Evolutionary conservation across 2,888 invertebrate species (phyloP).

Genomic region (Metallyticus violacea): DNA sequence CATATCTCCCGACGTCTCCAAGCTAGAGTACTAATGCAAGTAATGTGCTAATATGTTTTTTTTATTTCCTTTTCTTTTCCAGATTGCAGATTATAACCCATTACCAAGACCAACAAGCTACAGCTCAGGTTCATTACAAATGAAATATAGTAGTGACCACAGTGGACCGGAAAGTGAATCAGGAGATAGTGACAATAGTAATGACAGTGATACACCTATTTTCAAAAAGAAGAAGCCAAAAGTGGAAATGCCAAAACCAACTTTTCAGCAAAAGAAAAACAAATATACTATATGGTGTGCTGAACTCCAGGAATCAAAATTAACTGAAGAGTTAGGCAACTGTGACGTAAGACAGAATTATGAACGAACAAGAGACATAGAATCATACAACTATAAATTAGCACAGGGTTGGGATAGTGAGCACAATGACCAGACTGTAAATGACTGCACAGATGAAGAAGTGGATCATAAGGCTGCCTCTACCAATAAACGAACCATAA

Average conservation of each 20-base stretch:
- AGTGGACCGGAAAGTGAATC: conserved; percentile 54
- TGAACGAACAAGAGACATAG: conserved; percentile 63
- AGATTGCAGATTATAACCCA: conserved; percentile 53
- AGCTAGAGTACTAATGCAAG: too few relatives aligned
- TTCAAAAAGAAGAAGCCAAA: conserved; percentile 56
- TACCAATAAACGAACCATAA: conserved; percentile 48
- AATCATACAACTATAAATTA: conserved; percentile 68
- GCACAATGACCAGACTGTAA: conserved; percentile 38
- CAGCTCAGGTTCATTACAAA: conserved; percentile 11
- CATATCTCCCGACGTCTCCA: too few relatives aligned
- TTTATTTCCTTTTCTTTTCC: too few relatives aligned
- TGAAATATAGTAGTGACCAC: conserved; percentile 39
- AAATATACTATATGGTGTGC: conserved; percentile 78
- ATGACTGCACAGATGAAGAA: not conserved
- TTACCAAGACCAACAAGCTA: conserved; percentile 54
- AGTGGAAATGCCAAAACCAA: conserved; percentile 48
- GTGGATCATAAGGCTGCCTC: not conserved
- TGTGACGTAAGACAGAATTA: conserved; percentile 68
- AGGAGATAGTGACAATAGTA: conserved; percentile 56
- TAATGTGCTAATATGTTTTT: too few relatives aligned
- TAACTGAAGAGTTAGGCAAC: conserved; percentile 73
- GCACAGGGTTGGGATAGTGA: conserved; percentile 38
- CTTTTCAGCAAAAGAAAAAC: conserved; percentile 53
- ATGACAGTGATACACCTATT: conserved; percentile 52
- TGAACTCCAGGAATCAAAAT: conserved; percentile 70